Evolutionary conservation across 2,797 vertebrate genomes (phyloP).

Genomic region (Centropyge bicolor): DNA sequence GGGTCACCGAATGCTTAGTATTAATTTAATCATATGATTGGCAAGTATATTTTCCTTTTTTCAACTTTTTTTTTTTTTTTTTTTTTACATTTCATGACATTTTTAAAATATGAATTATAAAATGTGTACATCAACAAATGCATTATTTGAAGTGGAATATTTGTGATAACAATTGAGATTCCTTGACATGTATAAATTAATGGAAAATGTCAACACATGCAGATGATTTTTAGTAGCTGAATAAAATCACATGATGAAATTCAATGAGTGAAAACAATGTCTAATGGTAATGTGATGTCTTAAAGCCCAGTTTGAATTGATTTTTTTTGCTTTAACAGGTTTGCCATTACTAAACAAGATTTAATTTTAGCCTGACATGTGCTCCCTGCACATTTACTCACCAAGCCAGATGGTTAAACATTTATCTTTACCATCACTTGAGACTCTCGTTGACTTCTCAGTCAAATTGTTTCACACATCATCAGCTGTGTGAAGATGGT

Average conservation of each 20-base stretch:
- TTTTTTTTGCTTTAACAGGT: not conserved
- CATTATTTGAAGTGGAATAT: conserved; percentile 54
- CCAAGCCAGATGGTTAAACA: conserved; percentile 47
- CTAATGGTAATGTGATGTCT: conserved; percentile 11
- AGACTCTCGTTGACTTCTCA: not conserved
- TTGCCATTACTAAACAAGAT: conserved; percentile 6
- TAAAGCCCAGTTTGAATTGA: not conserved
- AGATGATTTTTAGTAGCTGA: conserved; percentile 74
- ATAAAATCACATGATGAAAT: conserved; percentile 76
- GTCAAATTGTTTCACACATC: not conserved
- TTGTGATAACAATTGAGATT: conserved; percentile 57
- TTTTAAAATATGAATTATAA: conserved; percentile 58
- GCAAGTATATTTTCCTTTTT: conserved; percentile 35
- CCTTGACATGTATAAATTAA: conserved; percentile 55
- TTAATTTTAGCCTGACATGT: not conserved
- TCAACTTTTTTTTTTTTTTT: conserved; percentile 7
- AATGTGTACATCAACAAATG: conserved; percentile 49
- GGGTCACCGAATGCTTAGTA: conserved; percentile 41
- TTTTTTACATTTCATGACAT: conserved; percentile 60
- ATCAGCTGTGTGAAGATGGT: conserved; percentile 37
- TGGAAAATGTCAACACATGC: conserved; percentile 62
- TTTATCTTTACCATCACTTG: conserved; percentile 8
- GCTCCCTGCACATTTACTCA: conserved; percentile 23
- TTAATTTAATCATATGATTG: conserved; percentile 59
- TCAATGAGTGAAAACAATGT: conserved; percentile 17